Evolutionary conservation across 2,797 vertebrate genomes (phyloP).

Genomic region (Sebastes nivosus): DNA sequence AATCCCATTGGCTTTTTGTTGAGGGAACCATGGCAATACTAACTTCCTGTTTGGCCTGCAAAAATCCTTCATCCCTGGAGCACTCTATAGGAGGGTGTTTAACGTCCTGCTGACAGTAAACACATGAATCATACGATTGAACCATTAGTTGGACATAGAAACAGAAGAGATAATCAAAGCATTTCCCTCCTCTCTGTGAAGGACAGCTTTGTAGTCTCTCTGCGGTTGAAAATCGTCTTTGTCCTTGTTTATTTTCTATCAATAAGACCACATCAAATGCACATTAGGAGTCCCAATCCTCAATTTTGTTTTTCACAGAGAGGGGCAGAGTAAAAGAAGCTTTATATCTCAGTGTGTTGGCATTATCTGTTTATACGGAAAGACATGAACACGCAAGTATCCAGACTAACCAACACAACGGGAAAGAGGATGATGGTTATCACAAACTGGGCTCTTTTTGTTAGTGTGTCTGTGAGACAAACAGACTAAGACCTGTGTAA

Average conservation of each 20-base stretch:
- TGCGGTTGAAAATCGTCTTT: slow-evolving; percentile 7
- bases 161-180: background rate
- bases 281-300: slow-evolving; percentile 35
- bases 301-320: slow-evolving; percentile 25
- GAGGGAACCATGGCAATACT: too few relatives aligned
- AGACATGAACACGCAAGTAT: slow-evolving; percentile 10
- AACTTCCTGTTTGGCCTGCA: too few relatives aligned
- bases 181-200: slow-evolving; percentile 7
- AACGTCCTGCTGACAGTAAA: background rate
- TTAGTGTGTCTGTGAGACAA: background rate
- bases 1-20: too few relatives aligned
- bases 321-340: slow-evolving; percentile 10
- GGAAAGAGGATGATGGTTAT: slow-evolving; percentile 12
- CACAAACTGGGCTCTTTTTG: slow-evolving; percentile 8
- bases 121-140: background rate
- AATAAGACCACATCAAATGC: slow-evolving; percentile 53
- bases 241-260: slow-evolving; percentile 29
- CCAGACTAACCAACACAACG: background rate
- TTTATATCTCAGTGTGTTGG: slow-evolving; percentile 29
- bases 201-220: slow-evolving; percentile 30
- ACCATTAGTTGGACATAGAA: background rate
- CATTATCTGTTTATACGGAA: slow-evolving; percentile 40
- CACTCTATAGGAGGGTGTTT: background rate
- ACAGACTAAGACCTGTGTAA: slow-evolving; percentile 14
- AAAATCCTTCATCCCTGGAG: too few relatives aligned